Base-by-base conservation (phyloP, 2,113 vertebrate species). In the Brachypodius melanocephalos region DNA sequence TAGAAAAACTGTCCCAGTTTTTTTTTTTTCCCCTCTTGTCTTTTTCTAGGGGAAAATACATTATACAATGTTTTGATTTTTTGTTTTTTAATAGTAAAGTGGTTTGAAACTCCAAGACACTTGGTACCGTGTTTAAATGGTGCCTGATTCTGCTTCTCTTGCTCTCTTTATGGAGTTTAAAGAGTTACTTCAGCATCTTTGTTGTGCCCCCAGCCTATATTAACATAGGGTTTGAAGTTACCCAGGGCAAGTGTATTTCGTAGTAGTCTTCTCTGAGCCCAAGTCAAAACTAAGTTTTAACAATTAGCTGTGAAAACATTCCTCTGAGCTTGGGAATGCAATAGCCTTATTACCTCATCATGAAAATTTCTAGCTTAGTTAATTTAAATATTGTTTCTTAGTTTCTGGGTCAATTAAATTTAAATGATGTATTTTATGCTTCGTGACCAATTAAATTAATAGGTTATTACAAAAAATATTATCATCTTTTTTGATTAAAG, bases 321-420 rank as follows among this genome's bases (percentile, higher is more conserved):
- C 98, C 96, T 95, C 36, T 68, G 93, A 98, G 96, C 97, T 98
- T 86, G 96, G 93, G 90, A 98, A 98, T 97, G 96, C 98, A 97
- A 96, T 94, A 96, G 97, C 97, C 98, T 98, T 98, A 98, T 97
- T 98, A 98, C 98, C 98, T 99, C 98, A 98, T 98, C 98, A 93
- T 97, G 97, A 97, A 98, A 97, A 98, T 97, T 97, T 98, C 97
- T 98, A 98, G 98, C 98, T 98, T 98, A 98, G 98, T 98, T 98
- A 98, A 98, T 98, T 99, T 99, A 98, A 98, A 99, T 98, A 98
- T 98, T 98, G 98, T 99, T 98, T 98, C 98, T 98, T 98, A 98
- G 98, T 99, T 99, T 99, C 98, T 99, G 98, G 99, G 99, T 99
- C 99, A 99, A 99, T 99, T 99, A 99, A 99, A 99, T 99, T 99